Conservation (phyloP, 2,797 vertebrate genomes). For the Orestias chungarensis region DNA sequence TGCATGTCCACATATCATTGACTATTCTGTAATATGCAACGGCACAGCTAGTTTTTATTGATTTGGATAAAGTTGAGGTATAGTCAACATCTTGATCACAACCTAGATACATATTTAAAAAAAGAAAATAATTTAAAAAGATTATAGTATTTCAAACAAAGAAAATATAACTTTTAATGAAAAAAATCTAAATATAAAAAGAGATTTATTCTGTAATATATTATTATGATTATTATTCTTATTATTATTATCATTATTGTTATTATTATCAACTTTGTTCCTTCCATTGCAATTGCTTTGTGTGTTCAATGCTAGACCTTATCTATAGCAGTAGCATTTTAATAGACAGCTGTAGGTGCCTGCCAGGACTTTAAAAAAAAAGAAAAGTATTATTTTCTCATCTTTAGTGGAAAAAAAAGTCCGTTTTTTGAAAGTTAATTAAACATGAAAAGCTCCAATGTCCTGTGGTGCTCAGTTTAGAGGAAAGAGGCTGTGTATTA, state of each 20-base stretch:
- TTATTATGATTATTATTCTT: constrained; percentile 87
- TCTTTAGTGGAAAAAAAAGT: constrained; percentile 88
- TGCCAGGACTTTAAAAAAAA: constrained; percentile 84
- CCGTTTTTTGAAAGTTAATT: constrained; percentile 76
- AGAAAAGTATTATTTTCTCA: constrained; percentile 93
- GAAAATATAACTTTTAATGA: constrained; percentile 97
- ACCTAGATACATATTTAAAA: constrained; percentile 82
- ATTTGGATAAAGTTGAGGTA: constrained; percentile 99
- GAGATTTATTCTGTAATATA: constrained; percentile 99
- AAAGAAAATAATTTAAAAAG: constrained; percentile 80
- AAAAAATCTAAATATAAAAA: constrained; percentile 90
- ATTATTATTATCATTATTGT: constrained; percentile 85
- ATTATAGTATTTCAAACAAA: constrained; percentile 95
- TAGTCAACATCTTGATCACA: constrained; percentile 99
- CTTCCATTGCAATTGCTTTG: constrained; percentile 99
- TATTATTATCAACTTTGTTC: constrained; percentile 92
- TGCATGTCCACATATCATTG: constrained; percentile 99
- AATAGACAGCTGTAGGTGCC: constrained; percentile 99
- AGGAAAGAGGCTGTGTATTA: constrained; percentile 68
- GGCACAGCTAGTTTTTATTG: constrained; percentile 99
- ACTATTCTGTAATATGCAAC: constrained; percentile 99
- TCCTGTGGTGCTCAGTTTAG: constrained; percentile 76
- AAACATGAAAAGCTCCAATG: constrained; percentile 77
- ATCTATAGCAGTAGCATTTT: constrained; percentile 99
- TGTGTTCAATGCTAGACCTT: constrained; percentile 99